Evolutionary conservation across 1,140 invertebrate genomes (phyloP), one percentile per base, ranked within the genome.

Genomic region (Dreissena polymorpha): DNA sequence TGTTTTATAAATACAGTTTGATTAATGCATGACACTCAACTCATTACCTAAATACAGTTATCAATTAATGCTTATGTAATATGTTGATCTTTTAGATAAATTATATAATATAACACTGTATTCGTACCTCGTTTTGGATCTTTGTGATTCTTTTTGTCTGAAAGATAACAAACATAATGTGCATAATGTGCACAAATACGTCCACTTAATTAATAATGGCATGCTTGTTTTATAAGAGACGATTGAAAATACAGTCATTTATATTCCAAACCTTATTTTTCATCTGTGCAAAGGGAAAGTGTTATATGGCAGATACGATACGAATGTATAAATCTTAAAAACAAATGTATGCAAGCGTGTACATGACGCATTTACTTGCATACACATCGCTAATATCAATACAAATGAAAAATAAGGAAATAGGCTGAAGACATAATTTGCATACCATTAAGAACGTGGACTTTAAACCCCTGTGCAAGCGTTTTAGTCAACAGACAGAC

Each of bases 401-500:
- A 67, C 23, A 67, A 10, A 67, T 14, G 21, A 14, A 13, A 13
- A 25, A 5, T 39, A 8, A 39, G 2, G 39, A 39, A 39, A 39
- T 39, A 8, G 39, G 2, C 2, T 2, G 8, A 5, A 8, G 39
- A 39, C 39, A 39, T 39, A 39, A 2, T 39, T 39, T 39, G 39
- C 55, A 65, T 79, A 80, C 78, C 78, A 72, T 80, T 72, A 51
- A 80, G 53, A 16, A 80, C 68, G 63, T 80, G 53, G 18, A 80
- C 78, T 72, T 71, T 80, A 25, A 63, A 64, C 18, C 78, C 78
- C 27, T 80, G 16, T 7, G 78, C 57, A 27, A 80, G n/a, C 23
- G 63, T 21, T 64, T 64, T 72, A n/a, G 78, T 80, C 7, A 69
- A 29, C 12, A 70, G 69, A 25, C 80, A 83, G 2, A 83, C 71